Conservation (phyloP, 2,888 invertebrate genomes). For the Thereva unica region DNA sequence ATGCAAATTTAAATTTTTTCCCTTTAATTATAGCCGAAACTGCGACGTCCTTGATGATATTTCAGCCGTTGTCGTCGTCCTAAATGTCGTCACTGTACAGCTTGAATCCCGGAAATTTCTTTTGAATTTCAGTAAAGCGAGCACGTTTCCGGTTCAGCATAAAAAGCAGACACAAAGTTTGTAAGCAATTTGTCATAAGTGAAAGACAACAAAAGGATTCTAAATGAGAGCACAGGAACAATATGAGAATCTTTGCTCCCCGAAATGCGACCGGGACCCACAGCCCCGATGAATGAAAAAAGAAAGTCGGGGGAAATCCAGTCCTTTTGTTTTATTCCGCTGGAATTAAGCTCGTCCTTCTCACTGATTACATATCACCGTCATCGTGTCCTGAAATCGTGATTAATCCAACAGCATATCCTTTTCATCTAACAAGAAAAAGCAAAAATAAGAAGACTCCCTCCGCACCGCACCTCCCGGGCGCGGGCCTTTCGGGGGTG, state of each 20-base stretch:
- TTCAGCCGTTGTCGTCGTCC: too few relatives aligned
- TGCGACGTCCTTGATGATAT: too few relatives aligned
- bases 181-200: constrained; percentile 19
- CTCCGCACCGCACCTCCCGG: too few relatives aligned
- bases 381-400: constrained; percentile 9
- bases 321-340: constrained; percentile 2
- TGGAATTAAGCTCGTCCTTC: background rate
- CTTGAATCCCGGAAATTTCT: too few relatives aligned
- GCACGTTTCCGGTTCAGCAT: too few relatives aligned
- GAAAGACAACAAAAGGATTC: constrained; percentile 10
- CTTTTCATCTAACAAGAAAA: background rate
- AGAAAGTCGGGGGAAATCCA: constrained; percentile 9
- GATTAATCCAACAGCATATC: background rate
- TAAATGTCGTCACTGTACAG: too few relatives aligned
- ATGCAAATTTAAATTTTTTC: too few relatives aligned
- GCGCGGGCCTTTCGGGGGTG: too few relatives aligned
- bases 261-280: too few relatives aligned
- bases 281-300: background rate
- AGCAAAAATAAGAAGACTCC: background rate
- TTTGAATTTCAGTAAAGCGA: too few relatives aligned
- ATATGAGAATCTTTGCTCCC: constrained; percentile 3
- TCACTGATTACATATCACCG: constrained; percentile 7
- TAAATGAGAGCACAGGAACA: constrained; percentile 17
- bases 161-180: too few relatives aligned
- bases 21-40: too few relatives aligned